Evolutionary conservation across 2,888 invertebrate species (phyloP), one percentile per base, ranked within the genome.

Genomic region (Nephrocerus scutellatus): DNA sequence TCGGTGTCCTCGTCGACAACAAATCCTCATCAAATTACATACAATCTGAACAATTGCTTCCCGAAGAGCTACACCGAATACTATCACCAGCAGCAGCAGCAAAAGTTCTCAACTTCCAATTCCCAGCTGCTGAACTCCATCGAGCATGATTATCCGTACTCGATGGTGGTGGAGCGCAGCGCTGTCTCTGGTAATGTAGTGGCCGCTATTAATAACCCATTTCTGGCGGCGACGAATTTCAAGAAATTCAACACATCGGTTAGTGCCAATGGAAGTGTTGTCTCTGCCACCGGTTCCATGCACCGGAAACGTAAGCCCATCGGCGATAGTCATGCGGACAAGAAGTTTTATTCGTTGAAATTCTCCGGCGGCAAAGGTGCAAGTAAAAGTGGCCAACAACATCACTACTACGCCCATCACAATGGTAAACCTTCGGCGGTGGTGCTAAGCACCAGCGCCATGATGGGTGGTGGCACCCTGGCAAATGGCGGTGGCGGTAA

Each of bases 271-370:
- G 37, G 37, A 26, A 24, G 46, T n/a, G 33, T 33, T 29, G 46
- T 19, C 2, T 5, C 19, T 22, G 10, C 32, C n/a, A 50, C 50
- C 16, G 53, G 54, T 28, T 55, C 56, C 7, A 56, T 56, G 55
- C 55, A 56, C 32, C 52, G 56, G 16, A 57, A 56, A 36, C 53
- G 56, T 18, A 55, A 51, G 41, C 42, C 46, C 16, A 22, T 39
- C 31, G 34, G 30, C 23, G 40, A 43, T 15, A 44, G 44, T 3
- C 36, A 51, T 38, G 57, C 55, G 19, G 63, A 65, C 19, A 66
- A 63, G 52, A 65, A 63, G 46, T 68, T 67, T 50, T 65, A 68
- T 41, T 68, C 69, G 5, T 47, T 69, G 14, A 68, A 67, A 49
- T 63, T 63, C 32, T 51, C 54, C 24, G 49, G 51, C 30, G 52